A percentile compares a stretch with the other conserved stretches of the same genome.
Conservation (phyloP, 2,113 vertebrate species). For the Taurulus bubalis region DNA sequence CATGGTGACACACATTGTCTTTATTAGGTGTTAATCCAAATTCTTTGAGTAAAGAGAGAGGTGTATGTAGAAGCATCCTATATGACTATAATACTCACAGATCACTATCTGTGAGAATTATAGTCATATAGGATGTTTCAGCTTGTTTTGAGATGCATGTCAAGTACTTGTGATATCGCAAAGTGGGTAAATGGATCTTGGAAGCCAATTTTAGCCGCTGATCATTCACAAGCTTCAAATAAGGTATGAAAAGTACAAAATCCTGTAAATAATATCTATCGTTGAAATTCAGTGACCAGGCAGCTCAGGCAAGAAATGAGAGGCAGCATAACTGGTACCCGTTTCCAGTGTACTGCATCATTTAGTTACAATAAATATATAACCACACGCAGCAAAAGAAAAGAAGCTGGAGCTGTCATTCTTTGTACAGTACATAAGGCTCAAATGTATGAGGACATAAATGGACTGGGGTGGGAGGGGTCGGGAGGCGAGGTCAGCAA, state of each 20-base stretch:
- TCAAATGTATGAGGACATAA: constrained; percentile 41
- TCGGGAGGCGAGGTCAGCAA: constrained; percentile 12
- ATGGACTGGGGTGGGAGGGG: constrained; percentile 8
- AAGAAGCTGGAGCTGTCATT: constrained; percentile 27
- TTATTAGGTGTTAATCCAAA: neutral
- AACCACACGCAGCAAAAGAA: constrained; percentile 6
- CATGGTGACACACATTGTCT: neutral
- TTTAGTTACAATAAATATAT: constrained; percentile 24
- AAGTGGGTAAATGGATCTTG: neutral
- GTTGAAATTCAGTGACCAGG: neutral
- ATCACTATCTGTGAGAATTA: no score
- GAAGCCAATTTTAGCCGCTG: neutral
- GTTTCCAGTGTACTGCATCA: constrained; percentile 22
- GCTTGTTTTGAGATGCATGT: neutral
- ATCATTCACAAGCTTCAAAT: neutral
- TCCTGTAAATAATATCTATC: neutral
- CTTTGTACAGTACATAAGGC: constrained; percentile 10
- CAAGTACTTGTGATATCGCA: neutral
- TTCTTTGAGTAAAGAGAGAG: neutral
- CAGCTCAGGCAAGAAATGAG: neutral
- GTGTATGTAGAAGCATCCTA: neutral
- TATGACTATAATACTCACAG: neutral
- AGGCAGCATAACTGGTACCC: neutral
- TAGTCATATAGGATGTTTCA: no score
- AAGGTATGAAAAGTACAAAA: neutral